A percentile compares a stretch with the other conserved stretches of the same genome.
Evolutionary conservation across 2,888 invertebrate genomes (phyloP).

Genomic region (Clostera curtula): DNA sequence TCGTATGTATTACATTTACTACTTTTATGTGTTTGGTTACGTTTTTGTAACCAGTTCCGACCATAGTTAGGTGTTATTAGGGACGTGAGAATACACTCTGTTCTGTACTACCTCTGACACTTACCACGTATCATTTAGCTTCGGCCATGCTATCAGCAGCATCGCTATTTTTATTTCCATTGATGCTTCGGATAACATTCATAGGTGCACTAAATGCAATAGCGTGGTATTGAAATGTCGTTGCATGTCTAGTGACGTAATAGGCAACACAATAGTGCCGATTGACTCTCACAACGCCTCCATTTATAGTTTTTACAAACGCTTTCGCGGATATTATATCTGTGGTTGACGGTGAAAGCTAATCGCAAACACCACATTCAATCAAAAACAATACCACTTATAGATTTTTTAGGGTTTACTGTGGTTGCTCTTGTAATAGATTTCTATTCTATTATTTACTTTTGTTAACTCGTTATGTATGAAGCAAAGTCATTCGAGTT

Average conservation of each 20-base stretch:
- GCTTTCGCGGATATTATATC: slow-evolving; percentile 31
- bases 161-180: slow-evolving; percentile 38
- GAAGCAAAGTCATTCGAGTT: no score
- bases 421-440: slow-evolving; percentile 16
- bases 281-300: slow-evolving; percentile 20
- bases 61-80: slow-evolving; percentile 57
- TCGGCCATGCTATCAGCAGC: slow-evolving; percentile 30
- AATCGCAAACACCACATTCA: slow-evolving; percentile 21
- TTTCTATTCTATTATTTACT: slow-evolving; percentile 7
- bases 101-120: slow-evolving; percentile 34
- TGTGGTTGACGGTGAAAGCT: slow-evolving; percentile 41
- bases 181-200: slow-evolving; percentile 23
- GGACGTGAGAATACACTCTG: slow-evolving; percentile 59
- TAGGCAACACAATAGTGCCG: slow-evolving; percentile 17
- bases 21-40: slow-evolving; percentile 61
- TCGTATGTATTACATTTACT: slow-evolving; percentile 52
- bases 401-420: slow-evolving; percentile 15
- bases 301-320: slow-evolving; percentile 30
- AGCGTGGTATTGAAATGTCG: slow-evolving; percentile 17
- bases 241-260: slow-evolving; percentile 14
- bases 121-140: slow-evolving; percentile 47
- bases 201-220: slow-evolving; percentile 11
- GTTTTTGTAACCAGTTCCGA: slow-evolving; percentile 70
- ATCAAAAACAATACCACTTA: slow-evolving; percentile 20
- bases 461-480: no score